phyloP scores from a whole-genome alignment of 2,888 invertebrate species.

The Eledona agricola region DNA sequence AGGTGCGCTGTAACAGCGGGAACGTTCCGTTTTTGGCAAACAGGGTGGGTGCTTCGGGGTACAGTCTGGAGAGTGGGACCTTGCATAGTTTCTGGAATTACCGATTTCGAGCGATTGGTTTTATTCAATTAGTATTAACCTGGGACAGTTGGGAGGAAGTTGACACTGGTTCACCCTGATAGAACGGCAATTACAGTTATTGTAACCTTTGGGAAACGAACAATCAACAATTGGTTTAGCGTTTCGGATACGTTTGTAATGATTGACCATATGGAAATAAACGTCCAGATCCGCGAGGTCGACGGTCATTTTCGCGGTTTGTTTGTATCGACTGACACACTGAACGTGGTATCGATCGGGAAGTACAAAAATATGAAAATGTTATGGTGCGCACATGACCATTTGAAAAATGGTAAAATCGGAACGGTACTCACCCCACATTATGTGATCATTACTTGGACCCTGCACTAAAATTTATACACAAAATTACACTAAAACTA shows the following conservation, averaged over 20 bases:
- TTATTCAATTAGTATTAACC: no score
- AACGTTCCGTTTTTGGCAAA: no score
- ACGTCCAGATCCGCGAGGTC: conserved; percentile 49
- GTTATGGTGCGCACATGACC: no score
- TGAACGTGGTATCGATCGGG: no score
- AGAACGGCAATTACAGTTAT: conserved; percentile 16
- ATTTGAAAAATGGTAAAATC: background rate
- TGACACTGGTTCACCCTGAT: conserved; percentile 26
- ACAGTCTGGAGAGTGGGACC: no score
- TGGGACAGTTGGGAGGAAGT: conserved; percentile 5
- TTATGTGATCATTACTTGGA: conserved; percentile 6
- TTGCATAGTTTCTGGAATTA: conserved; percentile 11
- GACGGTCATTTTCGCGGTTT: conserved; percentile 44
- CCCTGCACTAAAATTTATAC: conserved; percentile 5
- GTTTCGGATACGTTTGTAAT: conserved; percentile 59
- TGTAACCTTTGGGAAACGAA: conserved; percentile 52
- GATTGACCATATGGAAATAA: conserved; percentile 62
- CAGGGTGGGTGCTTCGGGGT: no score
- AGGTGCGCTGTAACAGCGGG: no score
- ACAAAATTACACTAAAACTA: conserved; percentile 4
- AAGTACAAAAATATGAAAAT: no score
- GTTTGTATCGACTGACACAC: conserved; percentile 27
- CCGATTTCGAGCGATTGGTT: no score
- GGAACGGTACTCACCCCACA: conserved; percentile 17
- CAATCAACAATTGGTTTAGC: conserved; percentile 60